phyloP scores from a whole-genome alignment of 2,797 vertebrate genomes.

The Macropodus opercularis region DNA sequence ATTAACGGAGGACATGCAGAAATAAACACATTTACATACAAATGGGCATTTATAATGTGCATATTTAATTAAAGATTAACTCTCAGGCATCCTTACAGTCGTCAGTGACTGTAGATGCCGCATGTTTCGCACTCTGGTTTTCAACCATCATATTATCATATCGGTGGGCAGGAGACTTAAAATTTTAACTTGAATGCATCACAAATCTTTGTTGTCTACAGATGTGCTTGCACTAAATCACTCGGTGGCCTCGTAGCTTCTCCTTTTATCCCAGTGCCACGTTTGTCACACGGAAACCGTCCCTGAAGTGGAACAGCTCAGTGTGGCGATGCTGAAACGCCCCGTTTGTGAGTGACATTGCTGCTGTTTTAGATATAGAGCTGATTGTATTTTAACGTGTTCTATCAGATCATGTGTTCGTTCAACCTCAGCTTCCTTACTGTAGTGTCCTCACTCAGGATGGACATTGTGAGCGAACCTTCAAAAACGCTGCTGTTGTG shows the following conservation, averaged over 20 bases:
- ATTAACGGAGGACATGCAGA: slow-evolving; percentile 11
- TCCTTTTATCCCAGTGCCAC: slow-evolving; percentile 18
- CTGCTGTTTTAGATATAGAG: slow-evolving; percentile 4
- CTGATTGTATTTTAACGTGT: neutral
- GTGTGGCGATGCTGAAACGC: slow-evolving; percentile 21
- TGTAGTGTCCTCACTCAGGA: no score
- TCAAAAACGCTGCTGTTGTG: neutral
- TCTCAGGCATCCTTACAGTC: neutral
- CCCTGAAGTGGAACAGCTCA: slow-evolving; percentile 17
- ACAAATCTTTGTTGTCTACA: slow-evolving; percentile 19
- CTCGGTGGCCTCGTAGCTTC: slow-evolving; percentile 11
- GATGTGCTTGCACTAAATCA: slow-evolving; percentile 30
- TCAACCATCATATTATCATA: slow-evolving; percentile 5
- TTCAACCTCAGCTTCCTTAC: no score
- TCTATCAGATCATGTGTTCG: slow-evolving; percentile 15
- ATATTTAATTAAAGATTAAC: neutral
- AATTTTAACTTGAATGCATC: neutral
- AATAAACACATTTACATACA: neutral
- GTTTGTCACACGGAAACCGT: slow-evolving; percentile 32
- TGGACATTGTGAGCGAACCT: slow-evolving; percentile 16
- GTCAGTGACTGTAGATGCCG: slow-evolving; percentile 4
- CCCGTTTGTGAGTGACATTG: slow-evolving; percentile 16
- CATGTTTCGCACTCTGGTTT: slow-evolving; percentile 5
- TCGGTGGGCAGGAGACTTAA: slow-evolving; percentile 15
- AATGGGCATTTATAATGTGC: neutral